Base-by-base conservation (phyloP, 2,888 invertebrate species). In the Scaeva pyrastri region DNA sequence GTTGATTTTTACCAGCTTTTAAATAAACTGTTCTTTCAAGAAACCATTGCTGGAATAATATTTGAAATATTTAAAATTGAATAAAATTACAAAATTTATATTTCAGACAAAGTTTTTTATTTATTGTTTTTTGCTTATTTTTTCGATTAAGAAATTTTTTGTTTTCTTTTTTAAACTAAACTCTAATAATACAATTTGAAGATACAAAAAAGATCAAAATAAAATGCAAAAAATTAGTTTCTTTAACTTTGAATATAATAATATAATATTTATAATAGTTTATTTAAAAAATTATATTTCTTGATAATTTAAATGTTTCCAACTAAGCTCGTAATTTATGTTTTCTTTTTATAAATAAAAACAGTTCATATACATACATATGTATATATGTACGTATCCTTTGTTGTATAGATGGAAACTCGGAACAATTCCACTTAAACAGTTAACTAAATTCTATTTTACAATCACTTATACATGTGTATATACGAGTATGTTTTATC, bases 151-250 rank as follows among this genome's bases (percentile, higher is more conserved):
- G 79, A 71, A 50, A 74, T 66, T 76, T 71, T 56, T 82, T 82
- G 36, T 83, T 77, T 66, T 75, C 21, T 45, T 68, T 77, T 70
- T 62, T 73, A 81, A 86, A 81, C 85, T 81, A 81, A 86, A 64
- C 10, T 76, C 85, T 80, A 86, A 58, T 77, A 86, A 76, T 81
- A 86, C 77, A 73, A 86, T 73, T 81, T 64, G 73, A 81, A 74
- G 64, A 81, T 82, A 78, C 43, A 80, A 72, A 81, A 84, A 80
- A 41, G 8, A 52, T 52, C 45, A 72, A 66, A 85, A 72, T 80
- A 66, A 84, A 74, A 50, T 80, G 31, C 72, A 85, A 77, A 62
- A 50, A 56, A 85, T 80, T 68, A 39, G 10, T 56, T 73, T 77
- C 52, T 71, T 77, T 71, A 62, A 16, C 45, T 56, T 52, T 50